Percentiles rank a stretch among this genome's conserved stretches.
phyloP scores from a whole-genome alignment of 2,888 invertebrate species.

The Mechanitis mazaeus region DNA sequence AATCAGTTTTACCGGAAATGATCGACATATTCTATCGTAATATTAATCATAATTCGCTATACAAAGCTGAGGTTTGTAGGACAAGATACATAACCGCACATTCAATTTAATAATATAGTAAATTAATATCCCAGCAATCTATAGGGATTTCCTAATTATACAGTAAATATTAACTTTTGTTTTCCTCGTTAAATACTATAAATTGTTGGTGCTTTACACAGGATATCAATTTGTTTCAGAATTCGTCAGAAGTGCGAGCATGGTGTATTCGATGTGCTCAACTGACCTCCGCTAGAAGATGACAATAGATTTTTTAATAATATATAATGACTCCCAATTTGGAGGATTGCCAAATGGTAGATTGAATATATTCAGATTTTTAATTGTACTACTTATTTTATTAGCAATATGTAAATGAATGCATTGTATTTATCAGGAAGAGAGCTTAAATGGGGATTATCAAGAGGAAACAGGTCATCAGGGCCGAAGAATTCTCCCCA shows the following conservation, averaged over 20 bases:
- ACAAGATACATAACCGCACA: constrained; percentile 29
- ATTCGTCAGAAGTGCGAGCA: constrained; percentile 16
- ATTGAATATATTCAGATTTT: not conserved
- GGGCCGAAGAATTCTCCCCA: constrained; percentile 47
- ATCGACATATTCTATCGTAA: too few species aligned
- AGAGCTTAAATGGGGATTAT: constrained; percentile 39
- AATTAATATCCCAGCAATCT: constrained; percentile 27
- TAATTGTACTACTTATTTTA: too few species aligned
- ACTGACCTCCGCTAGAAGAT: constrained; percentile 29
- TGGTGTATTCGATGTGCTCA: constrained; percentile 24
- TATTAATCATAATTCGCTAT: too few species aligned
- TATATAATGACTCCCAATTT: constrained; percentile 52
- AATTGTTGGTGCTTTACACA: constrained; percentile 17
- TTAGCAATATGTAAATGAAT: not conserved
- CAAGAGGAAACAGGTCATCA: constrained; percentile 39
- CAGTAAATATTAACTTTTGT: constrained; percentile 21
- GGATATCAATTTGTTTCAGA: constrained; percentile 34
- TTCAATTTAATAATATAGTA: constrained; percentile 18
- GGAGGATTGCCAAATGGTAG: constrained; percentile 47
- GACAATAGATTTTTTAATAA: constrained; percentile 30
- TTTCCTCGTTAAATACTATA: constrained; percentile 33
- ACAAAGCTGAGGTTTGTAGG: constrained; percentile 10
- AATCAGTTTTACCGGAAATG: too few species aligned
- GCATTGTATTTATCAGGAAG: constrained; percentile 22
- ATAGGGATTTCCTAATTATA: constrained; percentile 35